Evolutionary conservation across 2,888 invertebrate species (phyloP).

Genomic region (Tetanocera ferruginea): DNA sequence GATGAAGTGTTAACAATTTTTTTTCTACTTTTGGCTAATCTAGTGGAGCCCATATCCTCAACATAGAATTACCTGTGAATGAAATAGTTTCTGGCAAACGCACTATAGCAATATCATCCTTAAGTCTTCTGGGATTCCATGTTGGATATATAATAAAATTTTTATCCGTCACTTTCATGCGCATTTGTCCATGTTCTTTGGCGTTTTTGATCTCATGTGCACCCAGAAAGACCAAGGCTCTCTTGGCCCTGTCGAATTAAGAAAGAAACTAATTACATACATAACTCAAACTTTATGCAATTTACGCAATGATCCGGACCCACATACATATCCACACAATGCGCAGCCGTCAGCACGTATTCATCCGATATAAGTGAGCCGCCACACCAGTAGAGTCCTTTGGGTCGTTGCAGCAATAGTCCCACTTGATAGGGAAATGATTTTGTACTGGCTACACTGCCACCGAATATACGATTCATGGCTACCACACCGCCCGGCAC

Average conservation of each 20-base stretch:
- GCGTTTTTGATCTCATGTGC: slow-evolving; percentile 68
- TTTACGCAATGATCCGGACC: slow-evolving; percentile 6
- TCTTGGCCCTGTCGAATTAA: slow-evolving; percentile 57
- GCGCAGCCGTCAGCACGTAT: slow-evolving; percentile 66
- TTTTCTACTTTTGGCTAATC: too few relatives aligned
- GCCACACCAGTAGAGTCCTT: slow-evolving; percentile 67
- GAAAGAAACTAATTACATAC: slow-evolving; percentile 24
- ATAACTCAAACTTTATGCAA: neutral
- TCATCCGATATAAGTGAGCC: slow-evolving; percentile 66
- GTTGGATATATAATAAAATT: slow-evolving; percentile 66
- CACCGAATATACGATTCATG: slow-evolving; percentile 68
- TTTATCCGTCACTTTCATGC: slow-evolving; percentile 63
- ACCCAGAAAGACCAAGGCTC: slow-evolving; percentile 66
- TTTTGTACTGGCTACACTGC: slow-evolving; percentile 61
- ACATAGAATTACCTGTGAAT: slow-evolving; percentile 62
- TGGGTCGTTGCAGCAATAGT: slow-evolving; percentile 63
- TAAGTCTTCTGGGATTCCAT: slow-evolving; percentile 65
- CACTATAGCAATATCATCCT: slow-evolving; percentile 67
- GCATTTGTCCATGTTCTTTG: slow-evolving; percentile 66
- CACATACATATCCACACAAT: slow-evolving; percentile 66
- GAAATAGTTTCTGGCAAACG: slow-evolving; percentile 62
- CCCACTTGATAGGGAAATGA: slow-evolving; percentile 67
- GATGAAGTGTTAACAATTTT: too few relatives aligned
- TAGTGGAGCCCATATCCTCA: too few relatives aligned
- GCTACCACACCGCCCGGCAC: slow-evolving; percentile 61